Percentiles rank a stretch among this genome's conserved stretches.
Conservation (phyloP, 2,113 vertebrate species). For the Acrocephalus kingi region DNA sequence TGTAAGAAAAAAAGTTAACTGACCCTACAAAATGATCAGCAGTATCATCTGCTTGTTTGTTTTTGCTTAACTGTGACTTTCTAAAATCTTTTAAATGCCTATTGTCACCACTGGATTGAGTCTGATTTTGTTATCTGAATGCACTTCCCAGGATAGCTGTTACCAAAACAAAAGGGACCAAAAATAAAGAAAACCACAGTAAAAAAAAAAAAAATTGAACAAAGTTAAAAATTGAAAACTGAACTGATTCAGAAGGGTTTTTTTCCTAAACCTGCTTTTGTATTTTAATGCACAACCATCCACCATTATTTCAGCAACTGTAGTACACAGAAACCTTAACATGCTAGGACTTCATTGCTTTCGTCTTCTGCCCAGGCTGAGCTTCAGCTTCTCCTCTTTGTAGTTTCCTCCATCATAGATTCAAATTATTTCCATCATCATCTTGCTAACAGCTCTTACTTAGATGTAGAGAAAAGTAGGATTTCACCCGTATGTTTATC, state of each 20-base stretch:
- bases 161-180: neutral
- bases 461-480: slow-evolving; percentile 11
- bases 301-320: neutral
- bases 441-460: neutral
- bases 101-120: neutral
- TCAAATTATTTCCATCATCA: neutral
- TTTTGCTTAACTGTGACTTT: neutral
- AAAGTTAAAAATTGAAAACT: neutral
- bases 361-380: neutral
- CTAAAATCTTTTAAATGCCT: neutral
- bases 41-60: neutral
- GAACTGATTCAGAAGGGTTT: neutral
- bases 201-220: neutral
- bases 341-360: neutral
- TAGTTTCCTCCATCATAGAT: neutral
- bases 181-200: neutral
- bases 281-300: neutral
- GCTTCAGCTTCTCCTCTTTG: neutral
- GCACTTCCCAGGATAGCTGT: neutral
- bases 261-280: neutral
- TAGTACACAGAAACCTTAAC: neutral
- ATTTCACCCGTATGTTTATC: neutral
- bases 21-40: neutral
- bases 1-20: neutral
- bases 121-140: neutral